Base-by-base conservation (phyloP, 1,140 invertebrate genomes). In the Drosophila murphyi region DNA sequence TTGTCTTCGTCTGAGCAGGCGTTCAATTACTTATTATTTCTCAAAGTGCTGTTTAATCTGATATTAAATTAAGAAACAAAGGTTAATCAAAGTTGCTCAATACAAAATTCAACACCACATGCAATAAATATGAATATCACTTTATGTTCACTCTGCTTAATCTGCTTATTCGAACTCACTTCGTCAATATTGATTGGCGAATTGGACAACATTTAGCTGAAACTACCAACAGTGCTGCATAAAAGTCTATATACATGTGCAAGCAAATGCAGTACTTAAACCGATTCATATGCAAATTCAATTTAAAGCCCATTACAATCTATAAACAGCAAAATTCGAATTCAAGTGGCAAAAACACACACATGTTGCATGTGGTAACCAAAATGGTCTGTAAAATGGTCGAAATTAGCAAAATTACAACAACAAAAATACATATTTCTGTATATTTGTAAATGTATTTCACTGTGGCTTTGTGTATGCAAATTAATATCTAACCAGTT, bases 281-380 rank as follows among this genome's bases (percentile, higher is more conserved):
- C 54, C 28, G 29, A 31, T 34, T 54, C 12, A 39, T 60, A 69
- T 69, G 71, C 56, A 73, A 73, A 69, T 69, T 68, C 64, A 47
- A 69, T 73, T 73, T 60, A 55, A 61, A 73, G 56, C 57, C 37
- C 41, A 74, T 74, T 74, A 70, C 67, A 74, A 62, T 50, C 72
- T 37, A 62, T 69, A 74, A 74, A 70, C 45, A 50, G 12, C 20
- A 37, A 57, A 74, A 70, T 70, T 56, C 51, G 67, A 51, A 61
- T 62, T 39, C 54, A 64, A 75, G 59, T 39, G 32, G 68, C 28
- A 72, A 59, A 72, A 59, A 34, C 37, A 64, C 45, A 63, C 68
- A 76, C 69, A 72, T 76, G 73, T 70, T 75, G 72, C 72, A 63
- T 54, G 6, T 20, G 32, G 41, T 10, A 47, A 69, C 47, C 62